These are phyloP conservation scores for Halichoeres trimaculatus DNA, from an alignment of 2,113 vertebrate species.

Conservation along the genomic window DNA sequence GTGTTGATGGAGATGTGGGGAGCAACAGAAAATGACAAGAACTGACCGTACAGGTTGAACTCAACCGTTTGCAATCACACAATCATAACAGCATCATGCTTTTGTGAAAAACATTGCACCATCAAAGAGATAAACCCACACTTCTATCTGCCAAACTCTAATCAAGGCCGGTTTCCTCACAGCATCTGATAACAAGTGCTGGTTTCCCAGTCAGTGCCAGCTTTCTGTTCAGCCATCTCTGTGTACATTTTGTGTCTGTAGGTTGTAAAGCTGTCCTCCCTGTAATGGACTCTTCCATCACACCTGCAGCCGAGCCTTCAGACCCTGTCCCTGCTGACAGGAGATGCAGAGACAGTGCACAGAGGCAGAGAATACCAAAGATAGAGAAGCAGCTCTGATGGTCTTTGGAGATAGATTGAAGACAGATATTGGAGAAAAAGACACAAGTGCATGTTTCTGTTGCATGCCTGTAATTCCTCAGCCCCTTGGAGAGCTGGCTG, in stretches of 20 bases:
- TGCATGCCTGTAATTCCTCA: slow-evolving; percentile 59
- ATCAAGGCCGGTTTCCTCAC: slow-evolving; percentile 25
- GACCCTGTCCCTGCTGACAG: slow-evolving; percentile 23
- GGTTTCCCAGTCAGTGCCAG: slow-evolving; percentile 27
- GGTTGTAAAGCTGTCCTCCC: slow-evolving; percentile 20
- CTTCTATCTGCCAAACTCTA: slow-evolving; percentile 6
- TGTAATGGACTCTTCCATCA: not conserved
- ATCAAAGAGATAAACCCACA: slow-evolving; percentile 4
- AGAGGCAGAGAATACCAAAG: slow-evolving; percentile 22
- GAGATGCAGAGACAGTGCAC: slow-evolving; percentile 3
- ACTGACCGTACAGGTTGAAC: not conserved
- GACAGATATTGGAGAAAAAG: not conserved
- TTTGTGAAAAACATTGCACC: slow-evolving; percentile 7
- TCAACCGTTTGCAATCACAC: slow-evolving; percentile 1
- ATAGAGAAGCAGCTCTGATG: not conserved
- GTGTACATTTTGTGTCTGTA: slow-evolving; percentile 2
- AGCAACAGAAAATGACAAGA: not conserved
- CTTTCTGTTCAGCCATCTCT: slow-evolving; percentile 4
- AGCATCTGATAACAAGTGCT: not conserved
- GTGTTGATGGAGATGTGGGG: slow-evolving; percentile 1
- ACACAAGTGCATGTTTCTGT: not conserved
- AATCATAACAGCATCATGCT: not conserved
- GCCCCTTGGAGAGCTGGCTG: not conserved
- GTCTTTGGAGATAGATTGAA: slow-evolving; percentile 9
- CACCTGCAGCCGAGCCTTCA: slow-evolving; percentile 12